These are phyloP conservation scores for Pogonus chalceus DNA, from an alignment of 1,140 invertebrate species.

Conservation along the genomic window DNA sequence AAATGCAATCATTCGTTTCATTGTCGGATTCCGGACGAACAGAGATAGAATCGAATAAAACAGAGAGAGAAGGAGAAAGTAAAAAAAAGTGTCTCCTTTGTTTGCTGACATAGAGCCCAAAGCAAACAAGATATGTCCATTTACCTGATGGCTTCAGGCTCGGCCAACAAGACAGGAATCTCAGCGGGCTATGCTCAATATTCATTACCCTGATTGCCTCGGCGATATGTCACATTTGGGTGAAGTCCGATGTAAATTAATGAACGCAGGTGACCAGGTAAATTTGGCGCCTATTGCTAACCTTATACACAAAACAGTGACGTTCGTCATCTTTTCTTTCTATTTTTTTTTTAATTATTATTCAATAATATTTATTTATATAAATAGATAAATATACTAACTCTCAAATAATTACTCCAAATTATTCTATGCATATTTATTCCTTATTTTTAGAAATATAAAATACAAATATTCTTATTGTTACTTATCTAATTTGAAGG, in stretches of 20 bases:
- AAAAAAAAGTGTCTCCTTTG: constrained; percentile 4
- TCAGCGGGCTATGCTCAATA: neutral
- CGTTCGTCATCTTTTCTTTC: no score
- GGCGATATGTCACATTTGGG: constrained; percentile 4
- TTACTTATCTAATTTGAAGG: no score
- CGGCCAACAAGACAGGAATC: constrained; percentile 2
- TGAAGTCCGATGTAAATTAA: constrained; percentile 4
- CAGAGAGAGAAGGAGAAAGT: neutral
- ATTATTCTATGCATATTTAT: no score
- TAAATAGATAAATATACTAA: no score
- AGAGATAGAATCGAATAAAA: neutral
- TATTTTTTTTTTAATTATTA: no score
- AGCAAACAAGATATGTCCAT: constrained; percentile 2
- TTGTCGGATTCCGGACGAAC: neutral
- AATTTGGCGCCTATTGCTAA: constrained; percentile 1
- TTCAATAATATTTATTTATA: no score
- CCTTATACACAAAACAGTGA: no score
- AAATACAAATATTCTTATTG: no score
- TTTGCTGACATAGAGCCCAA: neutral
- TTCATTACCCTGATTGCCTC: constrained; percentile 4
- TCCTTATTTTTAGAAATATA: no score
- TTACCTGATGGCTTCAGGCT: constrained; percentile 6
- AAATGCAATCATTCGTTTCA: constrained; percentile 1
- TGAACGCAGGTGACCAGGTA: constrained; percentile 2
- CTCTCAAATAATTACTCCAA: no score